Base-by-base conservation (phyloP, 1,140 invertebrate species). In the Brachionus rotundiformis region DNA sequence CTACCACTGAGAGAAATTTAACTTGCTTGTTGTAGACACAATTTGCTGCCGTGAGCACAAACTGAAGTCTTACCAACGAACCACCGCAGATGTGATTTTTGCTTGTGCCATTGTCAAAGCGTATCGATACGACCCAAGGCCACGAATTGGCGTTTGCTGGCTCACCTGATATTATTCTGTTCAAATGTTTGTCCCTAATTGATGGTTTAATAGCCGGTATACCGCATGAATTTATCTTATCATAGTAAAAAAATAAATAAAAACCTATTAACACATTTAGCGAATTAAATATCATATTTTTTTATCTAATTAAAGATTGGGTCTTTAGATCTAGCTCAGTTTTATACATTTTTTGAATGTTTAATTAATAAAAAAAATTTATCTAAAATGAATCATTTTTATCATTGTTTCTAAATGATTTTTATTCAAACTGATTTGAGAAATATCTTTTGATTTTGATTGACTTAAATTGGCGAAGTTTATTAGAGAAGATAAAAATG, bases 111-210 rank as follows among this genome's bases (percentile, higher is more conserved):
- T 54, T 54, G n/a, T 63, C 23, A n/a, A 79, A 54, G 7, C 76
- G 44, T 7, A 79, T 79, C 7, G 76, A 79, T 2, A 81, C 59
- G 31, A 65, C 13, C 79, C 79, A 81, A 19, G 79, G 79, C 79
- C 79, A 81, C 13, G 59, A 65, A 65, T 63, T 27, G 16, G 79
- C 8, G 6, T 16, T 49, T 8, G 79, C 31, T 29, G 29, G 5
- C 16, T 16, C 19, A 5, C 79, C 79, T 13, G 19, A n/a, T 19
- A 81, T 47, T 16, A 81, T 63, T 29, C 59, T 41, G 6, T 73
- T 44, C 23, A 44, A 19, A 36, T 68, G 13, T 68, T 68, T 33
- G 31, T n/a, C 33, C 16, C 7, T 33, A 23, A 68, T 68, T 39
- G 63, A 68, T 33, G 63, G 63, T n/a, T 31, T 68, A 68, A 68